Evolutionary conservation across 2,113 vertebrate genomes (phyloP).

Genomic region (Agapornis roseicollis): DNA sequence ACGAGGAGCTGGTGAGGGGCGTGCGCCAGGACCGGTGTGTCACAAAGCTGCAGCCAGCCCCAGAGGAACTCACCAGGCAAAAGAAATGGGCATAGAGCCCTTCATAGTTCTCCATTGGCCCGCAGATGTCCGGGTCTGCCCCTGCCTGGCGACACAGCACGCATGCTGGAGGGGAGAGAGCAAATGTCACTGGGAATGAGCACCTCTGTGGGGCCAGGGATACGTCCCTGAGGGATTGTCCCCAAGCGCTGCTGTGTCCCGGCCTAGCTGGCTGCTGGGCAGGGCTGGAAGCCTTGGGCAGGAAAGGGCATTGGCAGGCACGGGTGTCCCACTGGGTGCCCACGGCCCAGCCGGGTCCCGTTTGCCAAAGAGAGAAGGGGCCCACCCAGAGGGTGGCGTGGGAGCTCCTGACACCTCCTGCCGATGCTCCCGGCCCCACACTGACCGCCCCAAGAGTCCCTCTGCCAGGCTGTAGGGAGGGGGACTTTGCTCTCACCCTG

Average conservation of each 20-base stretch:
- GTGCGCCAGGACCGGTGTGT: background rate
- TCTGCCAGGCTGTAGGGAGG: too few relatives aligned
- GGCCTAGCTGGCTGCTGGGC: background rate
- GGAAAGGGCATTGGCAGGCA: background rate
- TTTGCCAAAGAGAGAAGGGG: background rate
- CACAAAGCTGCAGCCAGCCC: background rate
- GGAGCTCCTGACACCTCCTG: background rate
- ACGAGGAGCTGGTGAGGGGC: background rate
- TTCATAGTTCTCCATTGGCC: too few relatives aligned
- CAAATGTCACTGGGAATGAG: background rate
- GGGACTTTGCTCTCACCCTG: background rate
- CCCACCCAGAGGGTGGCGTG: background rate
- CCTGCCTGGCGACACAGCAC: background rate
- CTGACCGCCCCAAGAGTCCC: rapidly evolving
- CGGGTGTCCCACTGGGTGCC: background rate
- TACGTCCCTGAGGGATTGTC: background rate
- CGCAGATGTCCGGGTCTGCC: background rate
- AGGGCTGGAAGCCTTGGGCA: background rate
- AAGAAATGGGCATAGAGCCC: too few relatives aligned
- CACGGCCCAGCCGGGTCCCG: background rate
- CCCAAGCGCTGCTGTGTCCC: background rate
- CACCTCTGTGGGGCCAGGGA: background rate
- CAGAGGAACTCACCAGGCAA: background rate
- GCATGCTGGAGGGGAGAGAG: background rate
- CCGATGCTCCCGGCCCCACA: rapidly evolving